Conservation (phyloP, 2,888 invertebrate genomes). For the Lasioglossum pauxillum region DNA sequence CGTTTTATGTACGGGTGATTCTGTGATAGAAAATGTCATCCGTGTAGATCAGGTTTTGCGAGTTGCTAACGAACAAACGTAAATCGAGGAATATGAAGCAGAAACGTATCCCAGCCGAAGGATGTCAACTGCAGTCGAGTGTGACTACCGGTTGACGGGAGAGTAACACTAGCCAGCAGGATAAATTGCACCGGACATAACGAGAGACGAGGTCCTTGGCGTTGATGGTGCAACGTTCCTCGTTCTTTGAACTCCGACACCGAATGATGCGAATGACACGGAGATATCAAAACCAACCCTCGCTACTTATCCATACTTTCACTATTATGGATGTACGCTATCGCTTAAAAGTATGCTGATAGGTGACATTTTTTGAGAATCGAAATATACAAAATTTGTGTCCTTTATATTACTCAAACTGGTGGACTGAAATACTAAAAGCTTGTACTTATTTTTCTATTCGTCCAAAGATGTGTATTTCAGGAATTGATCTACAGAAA, state of each 20-base stretch:
- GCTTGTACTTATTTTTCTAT: background rate
- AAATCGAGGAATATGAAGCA: conserved; percentile 57
- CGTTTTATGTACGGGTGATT: conserved; percentile 25
- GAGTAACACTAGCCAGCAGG: conserved; percentile 65
- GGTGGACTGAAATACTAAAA: background rate
- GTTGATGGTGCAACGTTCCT: conserved; percentile 50
- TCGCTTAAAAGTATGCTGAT: no score
- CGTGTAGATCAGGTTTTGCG: conserved; percentile 59
- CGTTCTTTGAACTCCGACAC: conserved; percentile 22
- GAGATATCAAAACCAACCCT: background rate
- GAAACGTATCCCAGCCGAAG: conserved; percentile 57
- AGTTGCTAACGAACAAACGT: conserved; percentile 54
- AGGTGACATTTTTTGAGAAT: no score
- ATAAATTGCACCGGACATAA: conserved; percentile 68
- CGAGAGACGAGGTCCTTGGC: conserved; percentile 58
- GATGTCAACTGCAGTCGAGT: conserved; percentile 72
- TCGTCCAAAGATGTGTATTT: background rate
- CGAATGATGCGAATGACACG: background rate
- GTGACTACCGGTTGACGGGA: conserved; percentile 68
- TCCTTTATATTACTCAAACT: no score
- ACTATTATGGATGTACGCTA: no score
- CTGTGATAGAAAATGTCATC: conserved; percentile 57
- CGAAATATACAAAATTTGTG: no score
- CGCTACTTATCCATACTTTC: background rate
- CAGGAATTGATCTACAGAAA: background rate